phyloP scores from a whole-genome alignment of 2,113 vertebrate species.

The Urocitellus parryii region DNA sequence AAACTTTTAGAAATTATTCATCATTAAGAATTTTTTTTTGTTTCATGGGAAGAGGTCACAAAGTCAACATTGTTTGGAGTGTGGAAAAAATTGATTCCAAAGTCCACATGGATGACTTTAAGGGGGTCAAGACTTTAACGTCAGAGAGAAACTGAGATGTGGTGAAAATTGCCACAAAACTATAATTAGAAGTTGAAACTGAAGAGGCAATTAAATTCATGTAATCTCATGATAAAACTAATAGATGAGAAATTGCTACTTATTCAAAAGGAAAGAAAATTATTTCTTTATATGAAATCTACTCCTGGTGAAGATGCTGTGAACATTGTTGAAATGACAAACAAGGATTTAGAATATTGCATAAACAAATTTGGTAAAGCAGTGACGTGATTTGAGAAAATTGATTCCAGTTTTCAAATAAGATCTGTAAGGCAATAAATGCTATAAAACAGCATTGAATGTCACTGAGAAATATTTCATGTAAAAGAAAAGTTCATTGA shows the following conservation, averaged over 20 bases:
- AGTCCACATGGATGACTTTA: neutral
- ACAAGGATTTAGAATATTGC: neutral
- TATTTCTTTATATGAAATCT: neutral
- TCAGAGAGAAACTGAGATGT: neutral
- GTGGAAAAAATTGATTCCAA: neutral
- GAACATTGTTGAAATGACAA: neutral
- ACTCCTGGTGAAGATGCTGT: neutral
- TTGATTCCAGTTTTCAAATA: neutral
- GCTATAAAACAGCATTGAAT: neutral
- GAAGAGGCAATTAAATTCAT: neutral
- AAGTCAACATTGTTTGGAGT: neutral
- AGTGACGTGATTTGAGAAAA: neutral
- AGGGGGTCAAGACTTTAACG: neutral
- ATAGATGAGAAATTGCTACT: neutral
- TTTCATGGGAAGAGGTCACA: neutral
- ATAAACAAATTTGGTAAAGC: neutral
- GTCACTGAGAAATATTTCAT: neutral
- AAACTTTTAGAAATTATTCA: neutral
- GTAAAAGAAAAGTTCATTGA: neutral
- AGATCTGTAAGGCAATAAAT: neutral
- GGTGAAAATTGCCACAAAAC: neutral
- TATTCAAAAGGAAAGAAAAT: neutral
- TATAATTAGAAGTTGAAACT: neutral
- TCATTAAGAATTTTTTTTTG: too few relatives aligned
- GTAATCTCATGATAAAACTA: neutral